phyloP scores from a whole-genome alignment of 1,140 invertebrate genomes.

The Lepidurus couesii region DNA sequence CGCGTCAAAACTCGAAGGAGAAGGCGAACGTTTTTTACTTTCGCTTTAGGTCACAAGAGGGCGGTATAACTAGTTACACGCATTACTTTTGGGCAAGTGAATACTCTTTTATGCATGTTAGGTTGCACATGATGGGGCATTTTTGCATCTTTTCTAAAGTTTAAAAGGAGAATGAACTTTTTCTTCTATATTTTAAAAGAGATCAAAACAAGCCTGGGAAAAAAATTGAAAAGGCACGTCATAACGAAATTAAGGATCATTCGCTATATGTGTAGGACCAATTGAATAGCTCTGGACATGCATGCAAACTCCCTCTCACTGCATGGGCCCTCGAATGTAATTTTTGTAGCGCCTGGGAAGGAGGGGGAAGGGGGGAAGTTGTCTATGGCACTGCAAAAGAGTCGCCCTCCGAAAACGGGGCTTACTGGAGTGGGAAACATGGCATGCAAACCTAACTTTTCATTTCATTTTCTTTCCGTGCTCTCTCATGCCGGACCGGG shows the following conservation, averaged over 20 bases:
- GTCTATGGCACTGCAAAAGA: background rate
- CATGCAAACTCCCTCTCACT: background rate
- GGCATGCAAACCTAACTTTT: slow-evolving; percentile 21
- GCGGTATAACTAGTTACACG: too few species aligned
- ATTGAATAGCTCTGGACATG: background rate
- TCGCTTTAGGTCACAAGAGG: too few species aligned
- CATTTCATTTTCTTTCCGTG: slow-evolving; percentile 17
- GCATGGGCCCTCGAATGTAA: background rate
- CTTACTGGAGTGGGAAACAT: slow-evolving; percentile 10
- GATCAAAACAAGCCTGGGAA: background rate
- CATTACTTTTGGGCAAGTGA: too few species aligned
- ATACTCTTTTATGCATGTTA: too few species aligned
- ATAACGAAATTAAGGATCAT: background rate
- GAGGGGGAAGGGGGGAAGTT: background rate
- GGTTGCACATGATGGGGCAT: too few species aligned
- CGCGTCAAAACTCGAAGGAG: too few species aligned
- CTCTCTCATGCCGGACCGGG: background rate
- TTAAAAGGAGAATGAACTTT: too few species aligned
- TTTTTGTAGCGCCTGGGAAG: background rate
- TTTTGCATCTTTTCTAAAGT: too few species aligned
- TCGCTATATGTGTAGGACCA: slow-evolving; percentile 14
- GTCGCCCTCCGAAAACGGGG: slow-evolving; percentile 9
- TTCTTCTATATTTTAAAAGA: too few species aligned
- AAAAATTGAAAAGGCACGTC: background rate
- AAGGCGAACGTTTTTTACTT: too few species aligned